Percentiles rank a stretch among this genome's conserved stretches.
phyloP scores from a whole-genome alignment of 2,113 vertebrate species.

The Amblyornis subalaris region DNA sequence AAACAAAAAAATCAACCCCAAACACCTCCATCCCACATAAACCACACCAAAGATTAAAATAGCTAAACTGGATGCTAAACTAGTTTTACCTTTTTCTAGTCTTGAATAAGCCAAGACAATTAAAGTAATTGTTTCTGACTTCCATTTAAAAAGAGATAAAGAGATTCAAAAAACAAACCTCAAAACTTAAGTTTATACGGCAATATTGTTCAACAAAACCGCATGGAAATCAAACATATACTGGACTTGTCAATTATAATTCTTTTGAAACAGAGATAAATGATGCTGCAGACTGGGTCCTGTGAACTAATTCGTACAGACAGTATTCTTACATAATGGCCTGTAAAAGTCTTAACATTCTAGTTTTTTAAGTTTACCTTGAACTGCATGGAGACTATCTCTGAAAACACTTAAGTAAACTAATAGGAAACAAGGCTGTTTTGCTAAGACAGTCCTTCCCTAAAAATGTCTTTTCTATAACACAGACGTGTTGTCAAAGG shows the following conservation, averaged over 20 bases:
- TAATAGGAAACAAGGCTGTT: background rate
- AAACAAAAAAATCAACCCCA: background rate
- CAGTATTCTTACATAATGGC: background rate
- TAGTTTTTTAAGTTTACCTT: background rate
- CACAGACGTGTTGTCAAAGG: background rate
- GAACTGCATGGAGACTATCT: background rate
- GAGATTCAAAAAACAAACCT: background rate
- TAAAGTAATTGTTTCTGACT: background rate
- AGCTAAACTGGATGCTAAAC: background rate
- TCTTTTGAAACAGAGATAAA: background rate
- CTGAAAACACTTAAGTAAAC: background rate
- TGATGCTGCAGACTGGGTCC: background rate
- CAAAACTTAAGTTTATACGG: background rate
- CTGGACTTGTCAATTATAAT: background rate
- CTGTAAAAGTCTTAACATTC: background rate
- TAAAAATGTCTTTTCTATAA: background rate
- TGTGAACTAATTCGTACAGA: rapidly evolving
- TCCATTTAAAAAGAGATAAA: background rate
- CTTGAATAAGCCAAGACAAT: background rate
- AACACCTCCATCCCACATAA: background rate
- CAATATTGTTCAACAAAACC: background rate
- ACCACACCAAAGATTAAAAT: background rate
- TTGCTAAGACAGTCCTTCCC: background rate
- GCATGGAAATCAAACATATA: background rate
- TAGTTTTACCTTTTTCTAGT: background rate